Conservation (phyloP, 1,140 invertebrate genomes). For the Ganaspis sp. region DNA sequence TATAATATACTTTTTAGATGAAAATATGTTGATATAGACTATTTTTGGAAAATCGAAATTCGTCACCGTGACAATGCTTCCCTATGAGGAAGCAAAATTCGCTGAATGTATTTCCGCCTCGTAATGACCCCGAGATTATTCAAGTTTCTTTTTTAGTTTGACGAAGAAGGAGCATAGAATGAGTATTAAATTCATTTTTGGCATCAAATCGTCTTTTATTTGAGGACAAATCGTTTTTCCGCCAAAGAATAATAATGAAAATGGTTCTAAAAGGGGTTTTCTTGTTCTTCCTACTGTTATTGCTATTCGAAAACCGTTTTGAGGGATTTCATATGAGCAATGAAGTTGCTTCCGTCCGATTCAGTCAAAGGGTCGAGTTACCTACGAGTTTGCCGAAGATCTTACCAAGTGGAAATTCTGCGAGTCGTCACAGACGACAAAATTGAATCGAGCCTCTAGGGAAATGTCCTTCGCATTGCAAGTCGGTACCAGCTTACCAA, state of each 20-base stretch:
- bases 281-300: background rate
- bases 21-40: too few species aligned
- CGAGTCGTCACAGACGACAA: slow-evolving; percentile 58
- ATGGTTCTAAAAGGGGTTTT: too few species aligned
- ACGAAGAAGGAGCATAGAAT: too few species aligned
- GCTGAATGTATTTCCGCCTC: background rate
- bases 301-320: background rate
- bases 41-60: too few species aligned
- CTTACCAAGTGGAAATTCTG: slow-evolving; percentile 60
- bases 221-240: too few species aligned
- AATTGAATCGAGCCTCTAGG: slow-evolving; percentile 67
- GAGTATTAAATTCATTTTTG: too few species aligned
- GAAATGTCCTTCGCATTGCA: slow-evolving; percentile 60
- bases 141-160: too few species aligned
- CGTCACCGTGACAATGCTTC: too few species aligned
- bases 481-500: slow-evolving; percentile 51
- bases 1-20: too few species aligned
- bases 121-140: background rate
- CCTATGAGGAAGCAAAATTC: too few species aligned
- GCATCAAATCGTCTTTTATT: too few species aligned
- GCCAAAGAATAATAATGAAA: too few species aligned
- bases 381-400: slow-evolving; percentile 59
- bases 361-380: slow-evolving; percentile 59
- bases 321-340: slow-evolving; percentile 15
- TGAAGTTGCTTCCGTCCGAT: slow-evolving; percentile 1